Conservation (phyloP, 2,113 vertebrate genomes). For the Thamnophis sirtalis region DNA sequence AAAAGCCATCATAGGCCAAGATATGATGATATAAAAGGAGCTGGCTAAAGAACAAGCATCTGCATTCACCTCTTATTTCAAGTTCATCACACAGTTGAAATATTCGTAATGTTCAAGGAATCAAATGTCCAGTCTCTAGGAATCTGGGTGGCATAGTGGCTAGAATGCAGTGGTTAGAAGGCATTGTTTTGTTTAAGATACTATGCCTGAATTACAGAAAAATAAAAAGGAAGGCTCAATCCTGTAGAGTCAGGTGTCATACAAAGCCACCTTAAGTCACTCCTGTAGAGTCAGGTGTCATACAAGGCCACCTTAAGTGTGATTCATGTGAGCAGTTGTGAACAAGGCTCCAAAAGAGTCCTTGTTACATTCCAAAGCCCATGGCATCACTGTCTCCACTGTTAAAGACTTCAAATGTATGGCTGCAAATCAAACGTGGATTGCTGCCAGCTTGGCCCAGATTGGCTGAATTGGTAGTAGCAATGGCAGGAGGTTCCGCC, state of each 20-base stretch:
- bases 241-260: not conserved
- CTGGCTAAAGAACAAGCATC: not conserved
- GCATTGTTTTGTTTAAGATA: not conserved
- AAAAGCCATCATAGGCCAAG: not conserved
- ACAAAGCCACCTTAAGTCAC: not conserved
- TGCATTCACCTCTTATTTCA: not conserved
- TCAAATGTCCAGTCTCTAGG: not conserved
- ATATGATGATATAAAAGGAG: not conserved
- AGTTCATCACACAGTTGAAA: not conserved
- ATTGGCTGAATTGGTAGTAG: too few species aligned
- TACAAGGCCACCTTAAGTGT: not conserved
- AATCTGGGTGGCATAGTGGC: too few species aligned
- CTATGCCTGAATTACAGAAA: not conserved
- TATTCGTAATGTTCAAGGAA: not conserved
- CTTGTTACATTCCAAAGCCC: not conserved
- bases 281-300: too few species aligned
- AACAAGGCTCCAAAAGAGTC: not conserved
- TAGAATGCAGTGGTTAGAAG: too few species aligned
- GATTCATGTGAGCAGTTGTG: not conserved
- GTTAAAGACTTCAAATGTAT: not conserved
- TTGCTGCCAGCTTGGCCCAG: too few species aligned
- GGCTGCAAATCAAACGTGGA: not conserved
- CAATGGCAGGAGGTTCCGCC: too few species aligned
- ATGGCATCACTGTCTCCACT: not conserved
- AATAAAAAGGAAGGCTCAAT: not conserved